phyloP scores from a whole-genome alignment of 1,140 invertebrate genomes.

The Antheraea mylitta region DNA sequence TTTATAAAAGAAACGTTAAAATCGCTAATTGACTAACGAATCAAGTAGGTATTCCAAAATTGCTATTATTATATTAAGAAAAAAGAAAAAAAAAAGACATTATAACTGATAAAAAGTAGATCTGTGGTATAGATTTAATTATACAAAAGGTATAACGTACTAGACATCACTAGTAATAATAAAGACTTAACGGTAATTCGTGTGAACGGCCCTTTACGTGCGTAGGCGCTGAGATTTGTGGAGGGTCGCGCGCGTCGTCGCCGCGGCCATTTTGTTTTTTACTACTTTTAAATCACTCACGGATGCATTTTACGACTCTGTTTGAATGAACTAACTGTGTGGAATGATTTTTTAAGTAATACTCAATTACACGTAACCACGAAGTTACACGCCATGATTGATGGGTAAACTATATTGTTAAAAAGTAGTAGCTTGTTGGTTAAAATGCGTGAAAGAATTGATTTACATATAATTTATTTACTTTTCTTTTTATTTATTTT shows the following conservation, averaged over 20 bases:
- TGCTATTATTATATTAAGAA: no score
- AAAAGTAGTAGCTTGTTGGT: not conserved
- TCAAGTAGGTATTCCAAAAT: no score
- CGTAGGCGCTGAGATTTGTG: constrained; percentile 12
- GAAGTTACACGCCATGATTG: not conserved
- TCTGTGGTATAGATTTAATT: no score
- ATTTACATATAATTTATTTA: not conserved
- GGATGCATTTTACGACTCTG: constrained; percentile 9
- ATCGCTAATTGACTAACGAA: no score
- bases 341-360: constrained; percentile 9
- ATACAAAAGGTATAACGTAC: no score
- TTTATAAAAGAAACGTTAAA: no score
- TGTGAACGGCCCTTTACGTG: constrained; percentile 13
- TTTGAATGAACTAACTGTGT: constrained; percentile 10
- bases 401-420: not conserved
- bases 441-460: not conserved
- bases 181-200: not conserved
- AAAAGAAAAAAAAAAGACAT: no score
- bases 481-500: not conserved
- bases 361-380: not conserved
- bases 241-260: not conserved
- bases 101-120: no score
- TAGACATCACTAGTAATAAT: no score
- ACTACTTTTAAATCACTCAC: constrained; percentile 6
- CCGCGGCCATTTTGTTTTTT: constrained; percentile 9